Percentiles rank a stretch among this genome's conserved stretches.
Conservation (phyloP, 2,113 vertebrate genomes). For the Mirza zaza region DNA sequence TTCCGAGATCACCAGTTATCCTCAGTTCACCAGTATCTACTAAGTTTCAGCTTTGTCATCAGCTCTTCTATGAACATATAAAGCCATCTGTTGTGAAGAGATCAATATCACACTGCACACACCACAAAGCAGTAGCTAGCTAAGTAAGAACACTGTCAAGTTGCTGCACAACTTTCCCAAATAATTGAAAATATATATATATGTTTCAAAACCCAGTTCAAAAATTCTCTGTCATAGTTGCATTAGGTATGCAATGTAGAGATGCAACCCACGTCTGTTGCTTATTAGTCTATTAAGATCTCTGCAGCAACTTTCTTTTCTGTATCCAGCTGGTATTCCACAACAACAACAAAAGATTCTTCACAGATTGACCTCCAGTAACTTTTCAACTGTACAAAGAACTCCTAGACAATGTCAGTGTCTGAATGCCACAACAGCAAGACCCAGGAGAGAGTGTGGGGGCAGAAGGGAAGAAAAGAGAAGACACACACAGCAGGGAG, state of each 20-base stretch:
- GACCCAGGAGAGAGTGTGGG: background rate
- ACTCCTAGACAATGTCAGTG: background rate
- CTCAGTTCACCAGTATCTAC: background rate
- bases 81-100: background rate
- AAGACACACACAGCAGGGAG: background rate
- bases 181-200: background rate
- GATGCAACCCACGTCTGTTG: background rate
- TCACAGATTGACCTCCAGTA: background rate
- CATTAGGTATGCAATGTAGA: background rate
- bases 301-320: background rate
- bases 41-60: background rate
- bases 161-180: background rate
- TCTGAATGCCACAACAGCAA: background rate
- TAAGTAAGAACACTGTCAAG: background rate
- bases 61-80: background rate
- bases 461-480: background rate
- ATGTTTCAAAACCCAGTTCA: background rate
- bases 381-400: conserved; percentile 41
- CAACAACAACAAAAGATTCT: background rate
- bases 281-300: background rate
- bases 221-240: background rate
- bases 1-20: background rate
- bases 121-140: background rate
- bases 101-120: background rate
- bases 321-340: background rate